Base-by-base conservation (phyloP, 64 coral and sea anemone species). In the Porites australiensis region DNA sequence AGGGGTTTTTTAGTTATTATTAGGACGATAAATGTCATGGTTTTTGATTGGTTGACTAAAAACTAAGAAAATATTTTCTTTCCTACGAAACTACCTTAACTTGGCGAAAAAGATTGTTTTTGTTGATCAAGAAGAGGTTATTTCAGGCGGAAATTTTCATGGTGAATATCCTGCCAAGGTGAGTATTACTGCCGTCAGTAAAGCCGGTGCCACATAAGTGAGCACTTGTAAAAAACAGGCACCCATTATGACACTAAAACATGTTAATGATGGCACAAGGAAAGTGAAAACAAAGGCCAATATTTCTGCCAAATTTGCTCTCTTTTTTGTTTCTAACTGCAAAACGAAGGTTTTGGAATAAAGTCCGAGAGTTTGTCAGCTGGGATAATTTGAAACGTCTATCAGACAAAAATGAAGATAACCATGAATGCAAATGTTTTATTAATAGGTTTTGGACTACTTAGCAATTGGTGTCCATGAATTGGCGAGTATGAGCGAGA, bases 151-250 rank as follows among this genome's bases (percentile, higher is more conserved):
- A 37, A 99, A 99, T 19, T 99, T 99, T 65, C 97, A 99, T 75
- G 97, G 97, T 21, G 97, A 99, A 88, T 99, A 99, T 52, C 97
- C 97, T n/a, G 97, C 97, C 20, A 99, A 99, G 88, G 97, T 99
- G 71, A 82, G 15, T 37, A 45, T 27, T 16, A 45, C 53, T 3
- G 22, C 22, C 13, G 43, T 13, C 14, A 60, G 50, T 5, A 16
- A 44, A 83, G 10, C 53, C 54, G 16, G 5, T 53, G 74, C 62
- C 0, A 37, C 27, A 37, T 37, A 37, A 37, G 27, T 37, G 27
- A 37, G 27, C 27, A 37, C 27, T 37, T 37, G 27, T 1, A 37
- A 37, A 37, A 37, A 37, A 37, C 27, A 37, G 27, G 27, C 27
- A 37, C 27, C 27, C 27, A 37, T 37, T 37, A 37, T 37, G 27